A percentile compares a stretch with the other conserved stretches of the same genome.
phyloP scores from a whole-genome alignment of 1,140 invertebrate species.

The Parasteatoda tepidariorum region DNA sequence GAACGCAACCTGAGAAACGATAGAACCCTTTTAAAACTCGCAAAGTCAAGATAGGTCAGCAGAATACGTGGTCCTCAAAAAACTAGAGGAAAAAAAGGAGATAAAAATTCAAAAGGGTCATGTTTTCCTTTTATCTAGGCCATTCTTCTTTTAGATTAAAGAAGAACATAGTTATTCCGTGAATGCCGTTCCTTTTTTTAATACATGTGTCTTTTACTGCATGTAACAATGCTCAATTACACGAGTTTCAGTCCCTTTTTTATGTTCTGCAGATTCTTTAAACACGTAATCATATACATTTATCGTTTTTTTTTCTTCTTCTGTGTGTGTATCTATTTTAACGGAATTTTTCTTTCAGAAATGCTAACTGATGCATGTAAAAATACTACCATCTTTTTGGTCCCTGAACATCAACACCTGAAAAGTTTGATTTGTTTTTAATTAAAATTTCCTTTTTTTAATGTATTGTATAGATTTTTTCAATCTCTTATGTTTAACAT shows the following conservation, averaged over 20 bases:
- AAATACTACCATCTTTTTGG: too few species aligned
- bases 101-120: slow-evolving; percentile 46
- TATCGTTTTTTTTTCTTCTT: neutral
- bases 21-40: slow-evolving; percentile 39
- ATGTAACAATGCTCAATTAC: slow-evolving; percentile 45
- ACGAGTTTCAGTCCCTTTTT: neutral
- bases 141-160: slow-evolving; percentile 34
- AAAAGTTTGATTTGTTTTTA: too few species aligned
- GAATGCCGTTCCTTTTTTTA: slow-evolving; percentile 24
- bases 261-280: neutral
- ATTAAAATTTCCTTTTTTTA: too few species aligned
- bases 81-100: slow-evolving; percentile 19
- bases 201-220: neutral
- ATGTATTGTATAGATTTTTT: too few species aligned
- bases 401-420: too few species aligned
- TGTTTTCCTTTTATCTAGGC: slow-evolving; percentile 50
- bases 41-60: slow-evolving; percentile 50
- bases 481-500: too few species aligned
- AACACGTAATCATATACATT: slow-evolving; percentile 33
- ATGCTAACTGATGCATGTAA: too few species aligned
- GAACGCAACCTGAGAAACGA: slow-evolving; percentile 23
- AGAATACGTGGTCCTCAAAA: slow-evolving; percentile 17
- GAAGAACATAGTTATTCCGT: slow-evolving; percentile 19
- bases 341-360: too few species aligned
- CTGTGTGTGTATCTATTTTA: too few species aligned